Evolutionary conservation across 2,113 vertebrate genomes (phyloP), one percentile per base, ranked within the genome.

Genomic region (Porphyrio hochstetteri): DNA sequence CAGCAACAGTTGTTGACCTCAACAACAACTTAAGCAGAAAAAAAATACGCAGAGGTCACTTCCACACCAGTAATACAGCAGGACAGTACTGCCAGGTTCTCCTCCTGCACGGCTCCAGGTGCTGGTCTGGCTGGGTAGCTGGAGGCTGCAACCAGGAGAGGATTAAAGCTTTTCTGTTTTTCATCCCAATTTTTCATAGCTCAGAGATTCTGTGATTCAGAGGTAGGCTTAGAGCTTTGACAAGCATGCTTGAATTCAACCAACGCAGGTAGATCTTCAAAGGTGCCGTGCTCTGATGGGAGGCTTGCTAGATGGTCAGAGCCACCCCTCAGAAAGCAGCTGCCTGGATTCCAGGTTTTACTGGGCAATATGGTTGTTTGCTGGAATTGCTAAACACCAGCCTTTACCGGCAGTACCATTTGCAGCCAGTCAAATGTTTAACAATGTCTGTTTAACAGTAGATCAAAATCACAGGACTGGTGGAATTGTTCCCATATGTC

Each of bases 61-160:
- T 64, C 61, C 36, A 67, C 0, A 2, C 21, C 23, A 28, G 10
- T 27, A 9, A 35, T 4, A 13, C 38, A 44, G 5, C 5, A 0
- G 1, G 56, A 28, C 33, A n/a, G 67, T 4, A 4, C 48, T 16
- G 36, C 55, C 35, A 52, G 31, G 35, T 44, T 82, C 70, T 40
- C 25, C 52, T 52, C 36, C 52, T 31, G 28, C 65, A 25, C 0
- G 0, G 19, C 53, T 35, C 35, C 2, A 1, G 35, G 35, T 5
- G 48, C 44, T 55, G 57, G 16, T 20, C 74, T 33, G 20, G 21
- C 23, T 65, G 69, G n/a, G 55, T 50, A 69, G 69, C 69, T 23
- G 53, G 31, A 74, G 50, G 14, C 71, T 86, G 90, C 52, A 48
- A 16, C 11, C 44, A 28, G 38, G 16, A 83, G 16, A 57, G 29